phyloP scores from a whole-genome alignment of 2,113 vertebrate genomes.

The Ancistrus triradiatus region DNA sequence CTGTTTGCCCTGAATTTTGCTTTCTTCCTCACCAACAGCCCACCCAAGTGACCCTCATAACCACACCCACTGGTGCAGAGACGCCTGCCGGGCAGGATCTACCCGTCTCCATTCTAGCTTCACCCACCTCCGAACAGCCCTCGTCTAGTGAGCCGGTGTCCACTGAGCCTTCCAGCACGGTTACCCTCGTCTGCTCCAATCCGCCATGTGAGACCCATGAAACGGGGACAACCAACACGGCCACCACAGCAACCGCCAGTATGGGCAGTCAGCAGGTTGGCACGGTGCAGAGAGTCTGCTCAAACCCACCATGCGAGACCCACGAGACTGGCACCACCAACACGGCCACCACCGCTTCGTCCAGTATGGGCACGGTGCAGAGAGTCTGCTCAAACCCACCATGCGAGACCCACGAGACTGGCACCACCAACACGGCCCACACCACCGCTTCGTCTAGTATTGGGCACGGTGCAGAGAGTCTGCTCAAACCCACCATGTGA shows the following conservation, averaged over 20 bases:
- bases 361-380: constrained; percentile 51
- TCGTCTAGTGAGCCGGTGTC: constrained; percentile 60
- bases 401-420: background rate
- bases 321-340: constrained; percentile 74
- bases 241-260: background rate
- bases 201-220: no score
- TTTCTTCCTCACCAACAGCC: constrained; percentile 48
- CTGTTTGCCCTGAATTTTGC: background rate
- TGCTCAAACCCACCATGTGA: constrained; percentile 76
- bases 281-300: background rate
- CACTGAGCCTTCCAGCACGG: constrained; percentile 62
- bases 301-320: constrained; percentile 72
- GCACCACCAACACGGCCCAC: background rate
- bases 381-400: background rate
- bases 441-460: background rate
- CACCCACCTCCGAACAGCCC: constrained; percentile 74
- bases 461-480: constrained; percentile 42
- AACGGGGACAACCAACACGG: background rate
- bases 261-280: background rate
- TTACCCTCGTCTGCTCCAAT: constrained; percentile 61
- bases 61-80: constrained; percentile 75
- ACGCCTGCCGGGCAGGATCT: constrained; percentile 69
- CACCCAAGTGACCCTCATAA: constrained; percentile 79
- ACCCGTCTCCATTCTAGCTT: constrained; percentile 77
- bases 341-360: constrained; percentile 59